Conservation (phyloP, 2,888 invertebrate species). For the Limenitis camilla region DNA sequence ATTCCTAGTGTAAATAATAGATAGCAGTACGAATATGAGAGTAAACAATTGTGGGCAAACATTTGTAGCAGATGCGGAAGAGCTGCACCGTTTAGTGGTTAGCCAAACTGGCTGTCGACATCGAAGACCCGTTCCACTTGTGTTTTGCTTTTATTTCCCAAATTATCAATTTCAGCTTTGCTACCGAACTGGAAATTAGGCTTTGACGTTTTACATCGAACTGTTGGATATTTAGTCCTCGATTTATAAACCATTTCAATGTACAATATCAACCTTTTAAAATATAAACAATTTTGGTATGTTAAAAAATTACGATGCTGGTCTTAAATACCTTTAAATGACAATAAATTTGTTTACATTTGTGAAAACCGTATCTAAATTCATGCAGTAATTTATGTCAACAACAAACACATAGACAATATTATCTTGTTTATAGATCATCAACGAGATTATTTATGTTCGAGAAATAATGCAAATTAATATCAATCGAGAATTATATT, state of each 20-base stretch:
- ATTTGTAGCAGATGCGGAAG: conserved; percentile 34
- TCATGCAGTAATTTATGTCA: too few species aligned
- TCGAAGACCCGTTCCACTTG: conserved; percentile 12
- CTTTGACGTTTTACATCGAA: conserved; percentile 3
- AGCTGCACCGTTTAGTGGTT: conserved; percentile 32
- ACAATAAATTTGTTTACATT: too few species aligned
- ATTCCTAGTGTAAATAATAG: conserved; percentile 55
- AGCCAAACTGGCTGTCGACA: conserved; percentile 29
- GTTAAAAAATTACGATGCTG: too few species aligned
- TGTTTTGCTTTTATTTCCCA: conserved; percentile 19
- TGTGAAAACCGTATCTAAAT: too few species aligned
- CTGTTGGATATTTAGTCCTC: background rate
- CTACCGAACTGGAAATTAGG: conserved; percentile 2
- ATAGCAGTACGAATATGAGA: conserved; percentile 47
- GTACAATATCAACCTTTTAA: too few species aligned
- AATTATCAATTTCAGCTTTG: conserved; percentile 15
- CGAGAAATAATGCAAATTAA: background rate
- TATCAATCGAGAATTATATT: background rate
- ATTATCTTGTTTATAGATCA: too few species aligned
- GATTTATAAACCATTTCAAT: too few species aligned
- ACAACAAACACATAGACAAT: too few species aligned
- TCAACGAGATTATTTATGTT: too few species aligned
- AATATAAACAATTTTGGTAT: too few species aligned
- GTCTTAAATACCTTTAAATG: too few species aligned
- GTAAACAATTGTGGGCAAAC: conserved; percentile 49